A percentile compares a stretch with the other conserved stretches of the same genome.
Evolutionary conservation across 2,113 vertebrate genomes (phyloP).

Genomic region (Odocoileus virginianus): DNA sequence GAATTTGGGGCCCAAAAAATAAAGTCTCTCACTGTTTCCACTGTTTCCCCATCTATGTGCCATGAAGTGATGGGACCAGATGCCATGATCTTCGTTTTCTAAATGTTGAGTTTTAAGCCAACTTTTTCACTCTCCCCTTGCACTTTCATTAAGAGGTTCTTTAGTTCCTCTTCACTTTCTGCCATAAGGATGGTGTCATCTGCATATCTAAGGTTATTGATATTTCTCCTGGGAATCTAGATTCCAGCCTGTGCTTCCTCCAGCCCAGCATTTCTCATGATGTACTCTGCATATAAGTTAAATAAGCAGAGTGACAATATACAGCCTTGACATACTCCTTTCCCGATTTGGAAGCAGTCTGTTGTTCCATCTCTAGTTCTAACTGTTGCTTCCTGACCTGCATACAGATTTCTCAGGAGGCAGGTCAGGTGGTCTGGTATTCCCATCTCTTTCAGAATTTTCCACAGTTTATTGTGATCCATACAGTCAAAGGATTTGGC

Average conservation of each 20-base stretch:
- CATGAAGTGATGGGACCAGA: neutral
- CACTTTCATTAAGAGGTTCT: too few relatives aligned
- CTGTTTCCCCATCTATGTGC: neutral
- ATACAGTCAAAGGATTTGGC: neutral
- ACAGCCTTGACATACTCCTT: neutral
- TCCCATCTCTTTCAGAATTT: too few relatives aligned
- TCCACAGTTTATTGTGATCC: too few relatives aligned
- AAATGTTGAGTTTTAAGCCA: too few relatives aligned
- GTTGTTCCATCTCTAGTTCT: neutral
- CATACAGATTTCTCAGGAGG: neutral
- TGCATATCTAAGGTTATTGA: neutral
- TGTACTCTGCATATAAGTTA: neutral
- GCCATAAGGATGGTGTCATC: neutral
- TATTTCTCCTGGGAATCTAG: neutral
- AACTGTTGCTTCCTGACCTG: neutral
- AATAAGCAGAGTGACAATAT: neutral
- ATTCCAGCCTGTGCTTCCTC: neutral
- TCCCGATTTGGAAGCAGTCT: neutral
- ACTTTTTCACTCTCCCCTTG: too few relatives aligned
- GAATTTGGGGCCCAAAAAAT: neutral
- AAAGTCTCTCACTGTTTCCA: neutral
- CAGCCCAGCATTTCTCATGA: neutral
- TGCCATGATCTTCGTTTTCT: neutral
- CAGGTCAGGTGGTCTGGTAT: neutral
- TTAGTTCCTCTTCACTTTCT: too few relatives aligned